These are phyloP conservation scores for Galerucella pusilla DNA, from an alignment of 2,888 invertebrate species.

Conservation along the genomic window DNA sequence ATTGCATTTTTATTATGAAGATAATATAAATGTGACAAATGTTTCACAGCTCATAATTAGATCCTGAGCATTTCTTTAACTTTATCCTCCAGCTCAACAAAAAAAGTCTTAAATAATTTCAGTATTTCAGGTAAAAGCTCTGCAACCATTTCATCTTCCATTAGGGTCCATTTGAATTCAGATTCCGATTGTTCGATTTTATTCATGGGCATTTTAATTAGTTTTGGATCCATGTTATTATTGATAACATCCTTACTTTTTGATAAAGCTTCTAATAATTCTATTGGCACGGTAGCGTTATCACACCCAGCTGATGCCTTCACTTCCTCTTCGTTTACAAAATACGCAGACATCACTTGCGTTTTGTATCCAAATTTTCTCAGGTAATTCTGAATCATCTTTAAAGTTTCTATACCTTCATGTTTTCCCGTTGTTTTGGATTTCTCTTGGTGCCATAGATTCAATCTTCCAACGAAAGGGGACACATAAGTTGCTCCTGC, in stretches of 20 bases:
- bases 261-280: slow-evolving; percentile 87
- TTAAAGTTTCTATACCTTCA: slow-evolving; percentile 95
- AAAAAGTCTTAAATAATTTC: slow-evolving; percentile 94
- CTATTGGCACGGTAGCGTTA: slow-evolving; percentile 93
- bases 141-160: slow-evolving; percentile 98
- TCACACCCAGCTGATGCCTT: slow-evolving; percentile 95
- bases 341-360: slow-evolving; percentile 99
- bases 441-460: slow-evolving; percentile 95
- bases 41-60: neutral
- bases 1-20: too few species aligned
- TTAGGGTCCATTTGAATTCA: slow-evolving; percentile 93
- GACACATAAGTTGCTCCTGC: slow-evolving; percentile 98
- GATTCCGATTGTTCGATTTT: slow-evolving; percentile 84
- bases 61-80: slow-evolving; percentile 60
- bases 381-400: slow-evolving; percentile 97
- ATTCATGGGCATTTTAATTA: slow-evolving; percentile 77
- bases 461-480: slow-evolving; percentile 98
- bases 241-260: slow-evolving; percentile 75
- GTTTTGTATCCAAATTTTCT: slow-evolving; percentile 98
- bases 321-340: slow-evolving; percentile 93
- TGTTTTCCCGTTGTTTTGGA: slow-evolving; percentile 89
- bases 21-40: too few species aligned
- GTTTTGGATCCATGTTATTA: slow-evolving; percentile 70
- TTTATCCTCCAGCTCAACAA: slow-evolving; percentile 84
- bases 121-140: slow-evolving; percentile 98